Evolutionary conservation across 35 echinoderm and acorn worm genomes (phyloP).

Genomic region (Ptychodera flava): DNA sequence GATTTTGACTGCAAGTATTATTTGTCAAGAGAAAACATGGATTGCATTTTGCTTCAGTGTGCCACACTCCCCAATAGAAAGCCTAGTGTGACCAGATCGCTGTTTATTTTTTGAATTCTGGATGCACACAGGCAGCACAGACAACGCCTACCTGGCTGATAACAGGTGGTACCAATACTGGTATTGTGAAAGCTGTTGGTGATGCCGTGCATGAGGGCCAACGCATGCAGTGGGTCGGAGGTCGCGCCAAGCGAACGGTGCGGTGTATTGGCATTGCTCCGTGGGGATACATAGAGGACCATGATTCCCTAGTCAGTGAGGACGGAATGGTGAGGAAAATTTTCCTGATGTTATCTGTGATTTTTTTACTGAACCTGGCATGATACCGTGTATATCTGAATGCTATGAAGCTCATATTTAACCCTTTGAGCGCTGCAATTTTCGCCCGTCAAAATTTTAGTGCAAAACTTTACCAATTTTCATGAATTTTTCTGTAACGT

Average conservation of each 20-base stretch:
- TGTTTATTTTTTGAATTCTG: too few species aligned
- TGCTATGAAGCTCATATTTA: too few species aligned
- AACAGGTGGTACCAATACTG: slow-evolving; percentile 55
- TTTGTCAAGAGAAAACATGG: too few species aligned
- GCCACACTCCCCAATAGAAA: too few species aligned
- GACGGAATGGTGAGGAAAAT: slow-evolving; percentile 32
- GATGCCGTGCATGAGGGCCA: slow-evolving; percentile 52
- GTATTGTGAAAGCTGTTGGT: slow-evolving; percentile 62
- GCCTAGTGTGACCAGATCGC: too few species aligned
- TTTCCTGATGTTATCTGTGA: neutral
- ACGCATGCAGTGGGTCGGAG: slow-evolving; percentile 48
- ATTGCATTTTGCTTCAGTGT: too few species aligned
- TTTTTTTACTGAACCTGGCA: neutral
- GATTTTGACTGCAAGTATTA: too few species aligned
- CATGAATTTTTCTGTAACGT: too few species aligned
- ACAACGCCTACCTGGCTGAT: slow-evolving; percentile 65
- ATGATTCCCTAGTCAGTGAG: slow-evolving; percentile 42
- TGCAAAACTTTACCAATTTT: too few species aligned
- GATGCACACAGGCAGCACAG: slow-evolving; percentile 45
- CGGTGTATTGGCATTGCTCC: slow-evolving; percentile 66
- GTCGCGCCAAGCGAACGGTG: slow-evolving; percentile 6
- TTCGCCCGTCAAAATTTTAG: too few species aligned
- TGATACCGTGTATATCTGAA: neutral
- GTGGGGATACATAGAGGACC: slow-evolving; percentile 57
- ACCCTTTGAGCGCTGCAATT: too few species aligned